A percentile compares a stretch with the other conserved stretches of the same genome.
Evolutionary conservation across 2,888 invertebrate species (phyloP).

Genomic region (Ophion ellenae): DNA sequence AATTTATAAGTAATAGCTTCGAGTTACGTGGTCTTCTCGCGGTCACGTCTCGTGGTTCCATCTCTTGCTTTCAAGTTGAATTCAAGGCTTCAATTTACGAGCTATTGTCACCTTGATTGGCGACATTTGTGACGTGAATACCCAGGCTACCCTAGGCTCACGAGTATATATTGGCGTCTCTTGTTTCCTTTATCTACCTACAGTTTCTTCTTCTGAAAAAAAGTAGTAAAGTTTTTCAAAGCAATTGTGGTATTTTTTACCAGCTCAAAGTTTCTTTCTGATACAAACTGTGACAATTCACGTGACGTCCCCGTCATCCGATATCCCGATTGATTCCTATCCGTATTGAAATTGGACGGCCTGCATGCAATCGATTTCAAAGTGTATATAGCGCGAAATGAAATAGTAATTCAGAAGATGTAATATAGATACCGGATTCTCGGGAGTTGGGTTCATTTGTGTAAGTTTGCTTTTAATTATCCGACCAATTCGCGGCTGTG

Average conservation of each 20-base stretch:
- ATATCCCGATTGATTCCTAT: not conserved
- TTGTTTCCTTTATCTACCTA: not conserved
- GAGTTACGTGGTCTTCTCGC: conserved; percentile 71
- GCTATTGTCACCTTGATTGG: conserved; percentile 82
- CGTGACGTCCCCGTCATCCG: not conserved
- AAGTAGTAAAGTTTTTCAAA: conserved; percentile 63
- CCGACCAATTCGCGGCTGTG: conserved; percentile 63
- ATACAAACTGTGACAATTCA: not conserved
- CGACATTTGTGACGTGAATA: conserved; percentile 78
- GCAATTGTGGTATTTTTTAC: conserved; percentile 59
- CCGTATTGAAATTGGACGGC: conserved; percentile 1
- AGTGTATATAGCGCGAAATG: conserved; percentile 30
- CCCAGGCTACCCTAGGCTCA: conserved; percentile 30
- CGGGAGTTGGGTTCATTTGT: conserved; percentile 51
- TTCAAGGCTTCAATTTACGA: conserved; percentile 81
- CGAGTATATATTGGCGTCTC: conserved; percentile 10
- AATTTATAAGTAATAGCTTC: conserved; percentile 82
- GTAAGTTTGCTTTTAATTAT: conserved; percentile 66
- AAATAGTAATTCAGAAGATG: conserved; percentile 44
- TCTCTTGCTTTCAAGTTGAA: conserved; percentile 56
- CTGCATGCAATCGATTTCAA: not conserved
- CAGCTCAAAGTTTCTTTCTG: not conserved
- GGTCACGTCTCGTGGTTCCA: conserved; percentile 79
- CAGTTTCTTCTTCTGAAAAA: not conserved
- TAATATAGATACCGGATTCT: conserved; percentile 42